A percentile compares a stretch with the other conserved stretches of the same genome.
Evolutionary conservation across 2,888 invertebrate species (phyloP).

Genomic region (Platycnemis pennipes): DNA sequence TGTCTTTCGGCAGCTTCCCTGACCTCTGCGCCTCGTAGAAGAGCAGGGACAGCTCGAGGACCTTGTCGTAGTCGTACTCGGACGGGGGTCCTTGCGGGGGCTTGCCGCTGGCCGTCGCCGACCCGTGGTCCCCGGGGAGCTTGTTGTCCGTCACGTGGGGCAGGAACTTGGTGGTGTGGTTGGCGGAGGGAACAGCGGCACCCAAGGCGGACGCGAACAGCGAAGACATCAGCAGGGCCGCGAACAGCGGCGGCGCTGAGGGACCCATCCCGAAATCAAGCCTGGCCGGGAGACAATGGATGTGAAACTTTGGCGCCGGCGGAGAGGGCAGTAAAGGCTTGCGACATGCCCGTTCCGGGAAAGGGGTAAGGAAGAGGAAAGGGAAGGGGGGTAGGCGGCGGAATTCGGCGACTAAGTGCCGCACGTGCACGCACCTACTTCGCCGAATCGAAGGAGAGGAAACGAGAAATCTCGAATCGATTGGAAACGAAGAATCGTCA

Average conservation of each 20-base stretch:
- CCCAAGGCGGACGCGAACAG: not conserved
- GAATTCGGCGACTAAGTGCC: not conserved
- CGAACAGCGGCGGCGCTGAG: not conserved
- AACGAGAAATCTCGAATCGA: not conserved
- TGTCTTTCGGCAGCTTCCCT: conserved; percentile 80
- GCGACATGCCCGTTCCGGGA: not conserved
- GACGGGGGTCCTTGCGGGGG: conserved; percentile 56
- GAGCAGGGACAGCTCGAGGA: conserved; percentile 80
- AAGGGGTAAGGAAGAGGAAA: too few species aligned
- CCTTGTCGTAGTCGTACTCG: conserved; percentile 79
- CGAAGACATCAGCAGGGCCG: not conserved
- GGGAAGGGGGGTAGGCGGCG: not conserved
- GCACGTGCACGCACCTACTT: not conserved
- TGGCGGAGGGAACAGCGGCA: not conserved
- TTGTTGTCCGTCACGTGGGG: conserved; percentile 13
- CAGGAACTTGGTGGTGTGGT: conserved; percentile 52
- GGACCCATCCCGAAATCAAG: not conserved
- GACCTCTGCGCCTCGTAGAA: conserved; percentile 83
- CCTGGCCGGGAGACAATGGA: not conserved
- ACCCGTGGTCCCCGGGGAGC: conserved; percentile 19
- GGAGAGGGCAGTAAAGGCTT: not conserved
- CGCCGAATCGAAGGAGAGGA: not conserved
- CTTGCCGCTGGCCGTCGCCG: conserved; percentile 41
- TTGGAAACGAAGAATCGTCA: too few species aligned
- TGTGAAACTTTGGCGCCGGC: not conserved